A percentile compares a stretch with the other conserved stretches of the same genome.
These are phyloP conservation scores for Blastobasis adustella DNA, from an alignment of 2,888 invertebrate species.

Conservation along the genomic window DNA sequence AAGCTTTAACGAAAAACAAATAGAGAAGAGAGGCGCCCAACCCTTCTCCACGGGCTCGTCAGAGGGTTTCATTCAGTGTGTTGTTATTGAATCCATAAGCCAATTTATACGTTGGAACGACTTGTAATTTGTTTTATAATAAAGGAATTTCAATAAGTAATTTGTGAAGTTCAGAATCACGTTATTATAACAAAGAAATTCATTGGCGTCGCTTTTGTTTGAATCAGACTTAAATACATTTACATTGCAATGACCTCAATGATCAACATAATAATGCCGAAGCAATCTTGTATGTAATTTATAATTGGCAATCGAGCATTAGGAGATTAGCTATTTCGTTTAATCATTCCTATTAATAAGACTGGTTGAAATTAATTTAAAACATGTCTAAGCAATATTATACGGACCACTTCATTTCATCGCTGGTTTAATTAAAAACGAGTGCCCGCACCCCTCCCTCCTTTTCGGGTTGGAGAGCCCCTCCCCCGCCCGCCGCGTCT, in stretches of 20 bases:
- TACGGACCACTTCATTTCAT: slow-evolving; percentile 75
- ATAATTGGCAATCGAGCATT: too few relatives aligned
- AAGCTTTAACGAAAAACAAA: slow-evolving; percentile 71
- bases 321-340: slow-evolving; percentile 30
- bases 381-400: slow-evolving; percentile 75
- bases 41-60: slow-evolving; percentile 48
- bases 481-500: slow-evolving; percentile 62
- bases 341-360: slow-evolving; percentile 48
- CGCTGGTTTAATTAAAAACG: slow-evolving; percentile 75
- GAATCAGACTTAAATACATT: too few relatives aligned
- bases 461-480: slow-evolving; percentile 68
- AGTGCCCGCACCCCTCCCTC: slow-evolving; percentile 70
- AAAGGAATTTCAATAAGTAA: not conserved
- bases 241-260: too few relatives aligned
- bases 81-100: slow-evolving; percentile 22
- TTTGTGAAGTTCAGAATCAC: not conserved
- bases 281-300: too few relatives aligned
- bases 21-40: slow-evolving; percentile 51
- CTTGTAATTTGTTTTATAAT: slow-evolving; percentile 9
- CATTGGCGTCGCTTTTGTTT: too few relatives aligned
- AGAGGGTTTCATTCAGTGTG: slow-evolving; percentile 23
- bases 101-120: slow-evolving; percentile 15
- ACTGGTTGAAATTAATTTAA: slow-evolving; percentile 68
- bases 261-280: too few relatives aligned
- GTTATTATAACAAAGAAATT: too few relatives aligned